Evolutionary conservation across 2,113 vertebrate genomes (phyloP), one percentile per base, ranked within the genome.

Genomic region (Etheostoma spectabile): DNA sequence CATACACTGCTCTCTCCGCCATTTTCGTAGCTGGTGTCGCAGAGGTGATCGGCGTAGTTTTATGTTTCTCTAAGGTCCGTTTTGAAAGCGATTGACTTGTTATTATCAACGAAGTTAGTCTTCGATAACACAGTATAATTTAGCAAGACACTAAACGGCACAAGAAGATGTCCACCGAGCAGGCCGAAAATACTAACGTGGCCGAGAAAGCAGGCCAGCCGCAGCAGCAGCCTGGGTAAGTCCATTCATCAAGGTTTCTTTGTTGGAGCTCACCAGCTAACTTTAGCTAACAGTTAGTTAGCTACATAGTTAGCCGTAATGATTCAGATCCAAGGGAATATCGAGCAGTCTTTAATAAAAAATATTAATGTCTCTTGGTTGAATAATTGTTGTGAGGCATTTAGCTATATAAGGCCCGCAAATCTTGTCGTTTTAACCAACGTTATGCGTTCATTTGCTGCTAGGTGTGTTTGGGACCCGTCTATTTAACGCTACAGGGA

Each of bases 101-200:
- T n/a, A 3, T 45, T 19, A 57, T 22, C 13, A 16, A 24, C n/a
- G 1, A 33, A 38, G 2, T 27, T 21, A 7, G 0, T 45, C 45
- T 48, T 12, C 1, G 4, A 4, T 10, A 42, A 6, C 10, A 49
- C 10, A 18, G 0, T 45, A 51, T 52, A 11, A 19, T 53, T 76
- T 22, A 42, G 6, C 0, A 22, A 55, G 8, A 62, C 3, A 27
- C 4, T 5, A 15, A 85, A 74, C 24, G 18, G 21, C 55, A 6
- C 13, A 24, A 35, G 13, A 94, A 91, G 67, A 95, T 95, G 95
- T 94, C 95, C 18, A 87, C 71, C 86, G 94, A 95, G 27, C 87
- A 92, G 78, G 57, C 53, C 24, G 90, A 93, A 51, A 87, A 51
- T 24, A 45, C 53, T 6, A n/a, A 14, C 19, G 66, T 35, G 49